Base-by-base conservation (phyloP, 2,888 invertebrate genomes). In the Nineta flava region DNA sequence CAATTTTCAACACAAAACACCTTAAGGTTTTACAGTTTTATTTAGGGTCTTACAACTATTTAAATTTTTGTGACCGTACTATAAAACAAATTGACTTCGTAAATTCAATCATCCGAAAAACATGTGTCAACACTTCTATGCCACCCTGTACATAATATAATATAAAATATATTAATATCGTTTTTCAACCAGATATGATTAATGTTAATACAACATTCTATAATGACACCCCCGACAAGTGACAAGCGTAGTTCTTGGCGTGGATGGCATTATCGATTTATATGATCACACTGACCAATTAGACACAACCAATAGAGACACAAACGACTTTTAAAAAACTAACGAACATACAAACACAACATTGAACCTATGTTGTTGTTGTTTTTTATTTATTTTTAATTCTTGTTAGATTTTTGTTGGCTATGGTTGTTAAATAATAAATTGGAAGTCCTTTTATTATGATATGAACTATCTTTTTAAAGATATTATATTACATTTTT, bases 231-330 rank as follows among this genome's bases (percentile, higher is more conserved):
- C 42, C 15, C 17, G 42, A 42, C 42, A 42, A 19, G 42, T 42
- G 42, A 42, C 42, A 42, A 42, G 42, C 17, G 42, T 19, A 17
- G 3, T 16, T 15, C 26, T 26, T 26, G 7, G 26, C 26, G 26
- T 26, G 26, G 42, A 42, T 26, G 46, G 26, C 46, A 26, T 32
- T 46, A 46, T 46, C 46, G 46, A 46, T 32, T 46, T 46, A 26
- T 26, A 32, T 13, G 32, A 46, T 46, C 46, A 31, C 12, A 32
- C 31, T 15, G 46, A 21, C 46, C 31, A 46, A 46, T 46, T 46
- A 46, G 26, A 46, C 19, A 17, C 42, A 42, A 17, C 16, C 17
- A 19, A 42, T 17, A 17, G 17, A 17, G 15, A 42, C 17, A 16
- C 7, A 9, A 42, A 42, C 17, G 17, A 42, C 15, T 17, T 15